Evolutionary conservation across 2,797 vertebrate species (phyloP).

Genomic region (Sandelia bainsii): DNA sequence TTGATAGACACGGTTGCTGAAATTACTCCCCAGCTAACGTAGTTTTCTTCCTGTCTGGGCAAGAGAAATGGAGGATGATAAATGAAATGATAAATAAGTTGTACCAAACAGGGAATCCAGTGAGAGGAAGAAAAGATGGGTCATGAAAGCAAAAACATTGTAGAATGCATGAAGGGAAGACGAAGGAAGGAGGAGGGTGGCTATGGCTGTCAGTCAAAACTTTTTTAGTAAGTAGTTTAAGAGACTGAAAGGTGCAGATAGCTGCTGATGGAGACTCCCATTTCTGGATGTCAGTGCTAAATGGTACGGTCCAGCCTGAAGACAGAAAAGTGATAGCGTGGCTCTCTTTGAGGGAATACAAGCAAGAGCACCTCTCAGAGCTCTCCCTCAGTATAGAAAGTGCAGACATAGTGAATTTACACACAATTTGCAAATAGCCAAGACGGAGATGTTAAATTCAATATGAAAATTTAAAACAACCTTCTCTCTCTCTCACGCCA

Average conservation of each 20-base stretch:
- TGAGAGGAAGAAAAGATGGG: slow-evolving; percentile 6
- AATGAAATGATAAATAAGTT: slow-evolving; percentile 26
- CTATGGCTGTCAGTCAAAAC: background rate
- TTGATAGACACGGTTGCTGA: slow-evolving; percentile 66
- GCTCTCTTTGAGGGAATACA: background rate
- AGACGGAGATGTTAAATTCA: slow-evolving; percentile 3
- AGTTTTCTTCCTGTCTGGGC: slow-evolving; percentile 50
- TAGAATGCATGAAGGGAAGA: background rate
- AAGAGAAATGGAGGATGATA: slow-evolving; percentile 24
- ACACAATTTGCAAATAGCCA: background rate
- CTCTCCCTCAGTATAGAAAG: background rate
- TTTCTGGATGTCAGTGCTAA: slow-evolving; percentile 28
- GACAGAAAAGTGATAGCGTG: slow-evolving; percentile 47
- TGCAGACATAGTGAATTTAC: background rate
- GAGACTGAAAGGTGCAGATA: slow-evolving; percentile 44
- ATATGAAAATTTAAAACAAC: background rate
- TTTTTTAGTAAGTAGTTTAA: slow-evolving; percentile 6
- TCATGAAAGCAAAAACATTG: background rate
- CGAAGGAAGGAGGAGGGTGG: background rate
- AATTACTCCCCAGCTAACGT: slow-evolving; percentile 49
- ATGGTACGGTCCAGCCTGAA: slow-evolving; percentile 7
- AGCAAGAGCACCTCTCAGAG: slow-evolving; percentile 4
- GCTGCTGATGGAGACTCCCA: slow-evolving; percentile 34
- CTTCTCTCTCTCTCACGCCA: background rate
- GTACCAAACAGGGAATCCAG: slow-evolving; percentile 7